Percentiles rank a stretch among this genome's conserved stretches.
Conservation (phyloP, 1,140 invertebrate species). For the Drosophila aff. region DNA sequence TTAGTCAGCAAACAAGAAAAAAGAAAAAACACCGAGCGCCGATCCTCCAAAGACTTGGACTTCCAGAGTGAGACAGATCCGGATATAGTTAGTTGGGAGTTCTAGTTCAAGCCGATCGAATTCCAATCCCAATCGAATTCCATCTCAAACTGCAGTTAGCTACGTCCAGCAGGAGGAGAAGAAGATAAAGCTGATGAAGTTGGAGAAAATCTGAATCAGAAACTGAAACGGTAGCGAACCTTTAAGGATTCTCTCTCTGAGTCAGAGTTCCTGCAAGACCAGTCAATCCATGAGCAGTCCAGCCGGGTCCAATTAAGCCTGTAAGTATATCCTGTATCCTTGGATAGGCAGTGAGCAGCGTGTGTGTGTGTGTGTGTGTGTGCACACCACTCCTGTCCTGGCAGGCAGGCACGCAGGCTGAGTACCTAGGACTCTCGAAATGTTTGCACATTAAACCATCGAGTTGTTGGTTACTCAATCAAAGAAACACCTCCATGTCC, state of each 20-base stretch:
- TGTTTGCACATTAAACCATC: neutral
- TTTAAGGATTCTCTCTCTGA: neutral
- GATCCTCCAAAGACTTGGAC: neutral
- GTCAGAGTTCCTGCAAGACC: neutral
- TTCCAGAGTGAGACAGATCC: neutral
- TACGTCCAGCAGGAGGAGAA: neutral
- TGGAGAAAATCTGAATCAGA: neutral
- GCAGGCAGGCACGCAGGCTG: conserved; percentile 1
- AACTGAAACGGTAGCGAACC: neutral
- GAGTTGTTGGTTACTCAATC: neutral
- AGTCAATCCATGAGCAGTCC: conserved; percentile 13
- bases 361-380: neutral
- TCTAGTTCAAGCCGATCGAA: neutral
- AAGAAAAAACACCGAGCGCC: neutral
- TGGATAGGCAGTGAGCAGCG: neutral
- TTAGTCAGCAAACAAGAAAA: neutral
- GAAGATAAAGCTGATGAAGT: neutral
- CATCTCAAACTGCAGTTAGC: conserved; percentile 4
- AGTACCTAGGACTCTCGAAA: neutral
- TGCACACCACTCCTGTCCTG: conserved; percentile 4
- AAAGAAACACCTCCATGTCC: neutral
- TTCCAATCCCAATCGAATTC: neutral
- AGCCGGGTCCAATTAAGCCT: conserved; percentile 8
- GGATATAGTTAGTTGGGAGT: neutral
- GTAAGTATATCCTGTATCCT: conserved; percentile 33